phyloP scores from a whole-genome alignment of 2,113 vertebrate genomes.

The Hyla sarda region DNA sequence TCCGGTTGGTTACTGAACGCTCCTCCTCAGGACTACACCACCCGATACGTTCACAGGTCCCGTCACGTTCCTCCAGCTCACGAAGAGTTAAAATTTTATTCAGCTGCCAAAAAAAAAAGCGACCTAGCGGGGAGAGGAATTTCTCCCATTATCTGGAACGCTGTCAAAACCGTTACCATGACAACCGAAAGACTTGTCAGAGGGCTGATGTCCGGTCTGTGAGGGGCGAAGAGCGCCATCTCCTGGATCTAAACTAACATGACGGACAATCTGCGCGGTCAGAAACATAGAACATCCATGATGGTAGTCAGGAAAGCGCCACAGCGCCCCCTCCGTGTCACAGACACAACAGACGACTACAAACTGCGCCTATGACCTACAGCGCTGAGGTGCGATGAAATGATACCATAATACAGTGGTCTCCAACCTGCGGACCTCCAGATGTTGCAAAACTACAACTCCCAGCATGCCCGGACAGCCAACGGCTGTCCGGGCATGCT shows the following conservation, averaged over 20 bases:
- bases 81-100: background rate
- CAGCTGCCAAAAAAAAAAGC: background rate
- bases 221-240: background rate
- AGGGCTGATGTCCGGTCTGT: background rate
- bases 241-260: background rate
- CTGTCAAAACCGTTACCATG: constrained; percentile 23
- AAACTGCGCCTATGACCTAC: too few species aligned
- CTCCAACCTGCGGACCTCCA: too few species aligned
- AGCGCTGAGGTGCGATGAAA: too few species aligned
- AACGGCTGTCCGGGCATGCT: too few species aligned
- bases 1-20: too few species aligned
- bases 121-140: background rate
- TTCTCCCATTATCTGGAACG: background rate
- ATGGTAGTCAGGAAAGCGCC: background rate
- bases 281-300: too few species aligned
- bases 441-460: too few species aligned
- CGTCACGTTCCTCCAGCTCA: background rate
- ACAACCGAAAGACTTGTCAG: background rate
- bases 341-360: background rate
- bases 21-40: too few species aligned
- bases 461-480: too few species aligned
- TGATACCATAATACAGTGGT: too few species aligned
- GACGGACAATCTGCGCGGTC: too few species aligned
- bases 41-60: too few species aligned
- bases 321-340: background rate